These are phyloP conservation scores for Nesidiocoris tenuis DNA, from an alignment of 2,888 invertebrate genomes.

Conservation along the genomic window DNA sequence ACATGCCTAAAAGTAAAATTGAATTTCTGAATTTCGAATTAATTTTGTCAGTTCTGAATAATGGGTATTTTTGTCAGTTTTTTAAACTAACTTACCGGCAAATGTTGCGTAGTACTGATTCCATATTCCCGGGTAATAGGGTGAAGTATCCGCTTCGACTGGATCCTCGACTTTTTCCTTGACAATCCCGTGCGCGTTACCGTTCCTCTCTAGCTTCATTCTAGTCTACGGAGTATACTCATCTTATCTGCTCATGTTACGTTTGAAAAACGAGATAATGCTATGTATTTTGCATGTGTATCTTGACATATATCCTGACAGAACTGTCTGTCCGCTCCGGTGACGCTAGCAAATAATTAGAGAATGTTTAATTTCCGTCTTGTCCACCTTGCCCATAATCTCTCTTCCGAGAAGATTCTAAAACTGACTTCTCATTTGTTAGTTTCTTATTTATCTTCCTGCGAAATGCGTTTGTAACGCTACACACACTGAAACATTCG, in stretches of 20 bases:
- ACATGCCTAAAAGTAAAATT: too few species aligned
- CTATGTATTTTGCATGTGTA: not conserved
- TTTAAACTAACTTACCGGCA: slow-evolving; percentile 24
- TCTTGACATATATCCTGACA: not conserved
- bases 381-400: too few species aligned
- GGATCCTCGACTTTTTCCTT: not conserved
- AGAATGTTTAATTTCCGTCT: too few species aligned
- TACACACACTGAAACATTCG: too few species aligned
- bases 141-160: not conserved
- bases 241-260: not conserved
- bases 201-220: not conserved
- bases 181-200: not conserved
- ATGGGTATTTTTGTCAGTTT: too few species aligned
- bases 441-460: too few species aligned
- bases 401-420: too few species aligned
- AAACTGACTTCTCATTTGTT: too few species aligned
- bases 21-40: too few species aligned
- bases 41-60: too few species aligned
- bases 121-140: slow-evolving; percentile 27
- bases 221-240: not conserved
- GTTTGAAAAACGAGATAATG: not conserved
- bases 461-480: too few species aligned
- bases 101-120: slow-evolving; percentile 32
- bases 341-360: too few species aligned
- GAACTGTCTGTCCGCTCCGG: not conserved